Evolutionary conservation across 2,113 vertebrate genomes (phyloP).

Genomic region (Axis porcinus): DNA sequence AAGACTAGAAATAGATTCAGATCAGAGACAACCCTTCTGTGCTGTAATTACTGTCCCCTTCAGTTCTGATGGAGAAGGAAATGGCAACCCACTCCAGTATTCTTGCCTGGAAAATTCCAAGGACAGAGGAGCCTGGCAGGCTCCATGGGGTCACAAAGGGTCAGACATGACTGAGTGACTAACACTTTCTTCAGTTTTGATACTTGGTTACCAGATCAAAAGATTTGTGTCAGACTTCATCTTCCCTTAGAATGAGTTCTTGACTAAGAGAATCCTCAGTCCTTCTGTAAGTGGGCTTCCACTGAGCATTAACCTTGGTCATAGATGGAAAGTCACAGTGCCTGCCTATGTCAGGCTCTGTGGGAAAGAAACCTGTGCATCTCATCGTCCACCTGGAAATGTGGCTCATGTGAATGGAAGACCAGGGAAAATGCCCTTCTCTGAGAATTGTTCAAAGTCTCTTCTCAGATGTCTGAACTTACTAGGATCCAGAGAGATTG

Average conservation of each 20-base stretch:
- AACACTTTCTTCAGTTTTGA: neutral
- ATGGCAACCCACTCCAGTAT: neutral
- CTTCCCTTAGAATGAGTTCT: neutral
- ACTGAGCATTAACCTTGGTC: rapidly evolving
- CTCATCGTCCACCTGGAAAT: neutral
- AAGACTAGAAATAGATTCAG: neutral
- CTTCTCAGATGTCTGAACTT: neutral
- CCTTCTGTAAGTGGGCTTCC: neutral
- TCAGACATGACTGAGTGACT: neutral
- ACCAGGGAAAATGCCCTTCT: neutral
- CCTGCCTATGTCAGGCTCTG: neutral
- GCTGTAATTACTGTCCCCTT: neutral
- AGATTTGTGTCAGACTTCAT: neutral
- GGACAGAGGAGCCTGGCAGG: neutral
- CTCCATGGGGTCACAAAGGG: rapidly evolving
- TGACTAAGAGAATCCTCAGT: neutral
- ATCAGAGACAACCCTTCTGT: neutral
- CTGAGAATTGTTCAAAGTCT: neutral
- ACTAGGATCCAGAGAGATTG: neutral
- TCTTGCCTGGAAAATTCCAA: neutral
- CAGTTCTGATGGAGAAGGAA: neutral
- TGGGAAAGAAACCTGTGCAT: neutral
- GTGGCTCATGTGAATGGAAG: neutral
- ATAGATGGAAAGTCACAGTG: neutral
- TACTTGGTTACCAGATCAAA: neutral